Conservation (phyloP, 2,113 vertebrate genomes). For the Phylloscopus whistleri region DNA sequence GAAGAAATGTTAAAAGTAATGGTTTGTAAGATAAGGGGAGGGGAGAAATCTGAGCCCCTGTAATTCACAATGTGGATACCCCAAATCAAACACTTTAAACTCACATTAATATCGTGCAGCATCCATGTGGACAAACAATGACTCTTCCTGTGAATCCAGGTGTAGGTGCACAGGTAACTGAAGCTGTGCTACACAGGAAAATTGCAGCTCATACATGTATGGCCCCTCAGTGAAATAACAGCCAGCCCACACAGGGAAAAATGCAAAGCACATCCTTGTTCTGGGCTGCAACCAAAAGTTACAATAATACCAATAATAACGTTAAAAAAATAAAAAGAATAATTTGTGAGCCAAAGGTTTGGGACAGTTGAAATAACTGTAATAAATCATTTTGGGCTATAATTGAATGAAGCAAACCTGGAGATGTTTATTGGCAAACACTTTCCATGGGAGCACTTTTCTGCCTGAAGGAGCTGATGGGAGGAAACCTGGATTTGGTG, state of each 20-base stretch:
- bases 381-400: constrained; percentile 38
- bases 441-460: neutral
- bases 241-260: neutral
- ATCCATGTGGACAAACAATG: neutral
- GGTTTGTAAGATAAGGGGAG: neutral
- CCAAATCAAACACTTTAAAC: neutral
- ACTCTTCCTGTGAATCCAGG: neutral
- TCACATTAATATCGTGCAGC: neutral
- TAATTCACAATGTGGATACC: neutral
- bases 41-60: neutral
- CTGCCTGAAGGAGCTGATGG: neutral
- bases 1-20: neutral
- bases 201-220: neutral
- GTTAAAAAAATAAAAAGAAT: constrained; percentile 18
- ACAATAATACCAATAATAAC: constrained; percentile 18
- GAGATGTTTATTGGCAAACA: neutral
- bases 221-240: neutral
- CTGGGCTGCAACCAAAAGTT: neutral
- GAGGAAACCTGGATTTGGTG: neutral
- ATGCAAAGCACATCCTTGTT: neutral
- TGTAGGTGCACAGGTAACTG: neutral
- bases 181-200: neutral
- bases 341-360: neutral
- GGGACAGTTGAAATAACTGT: constrained; percentile 33
- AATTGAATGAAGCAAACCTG: neutral